Evolutionary conservation across 2,888 invertebrate genomes (phyloP).

Genomic region (Elegia similella): DNA sequence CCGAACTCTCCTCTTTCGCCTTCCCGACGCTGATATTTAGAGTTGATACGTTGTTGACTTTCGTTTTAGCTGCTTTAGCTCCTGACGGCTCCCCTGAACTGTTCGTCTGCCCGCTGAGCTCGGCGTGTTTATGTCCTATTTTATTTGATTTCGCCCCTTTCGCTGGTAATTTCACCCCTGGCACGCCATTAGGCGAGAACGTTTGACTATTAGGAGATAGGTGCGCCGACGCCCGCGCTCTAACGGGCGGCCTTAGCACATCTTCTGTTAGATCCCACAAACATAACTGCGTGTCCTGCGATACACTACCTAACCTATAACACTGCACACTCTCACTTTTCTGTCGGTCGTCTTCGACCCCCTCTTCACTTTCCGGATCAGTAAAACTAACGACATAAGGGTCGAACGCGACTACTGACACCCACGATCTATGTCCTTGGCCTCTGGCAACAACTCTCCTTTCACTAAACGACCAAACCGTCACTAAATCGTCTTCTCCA

Average conservation of each 20-base stretch:
- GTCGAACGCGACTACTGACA: slow-evolving; percentile 97
- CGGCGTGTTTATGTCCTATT: slow-evolving; percentile 64
- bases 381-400: slow-evolving; percentile 90
- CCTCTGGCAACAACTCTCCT: slow-evolving; percentile 97
- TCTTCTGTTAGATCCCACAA: slow-evolving; percentile 99
- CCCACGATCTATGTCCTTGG: slow-evolving; percentile 99
- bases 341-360: slow-evolving; percentile 64
- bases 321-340: slow-evolving; percentile 79
- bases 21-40: slow-evolving; percentile 71
- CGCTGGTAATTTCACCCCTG: slow-evolving; percentile 44
- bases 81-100: slow-evolving; percentile 61
- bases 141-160: slow-evolving; percentile 59
- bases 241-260: slow-evolving; percentile 88
- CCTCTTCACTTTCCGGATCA: slow-evolving; percentile 83
- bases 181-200: slow-evolving; percentile 53
- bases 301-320: slow-evolving; percentile 95
- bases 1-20: slow-evolving; percentile 61
- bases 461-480: slow-evolving; percentile 97
- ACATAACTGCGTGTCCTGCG: slow-evolving; percentile 98
- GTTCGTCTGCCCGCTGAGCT: slow-evolving; percentile 42
- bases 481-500: slow-evolving; percentile 99
- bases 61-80: slow-evolving; percentile 46
- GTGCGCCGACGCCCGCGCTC: slow-evolving; percentile 68
- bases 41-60: slow-evolving; percentile 57
- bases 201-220: slow-evolving; percentile 50